Percentiles rank a stretch among this genome's conserved stretches.
Evolutionary conservation across 2,888 invertebrate genomes (phyloP).

Genomic region (Ornithoptera alexandrae): DNA sequence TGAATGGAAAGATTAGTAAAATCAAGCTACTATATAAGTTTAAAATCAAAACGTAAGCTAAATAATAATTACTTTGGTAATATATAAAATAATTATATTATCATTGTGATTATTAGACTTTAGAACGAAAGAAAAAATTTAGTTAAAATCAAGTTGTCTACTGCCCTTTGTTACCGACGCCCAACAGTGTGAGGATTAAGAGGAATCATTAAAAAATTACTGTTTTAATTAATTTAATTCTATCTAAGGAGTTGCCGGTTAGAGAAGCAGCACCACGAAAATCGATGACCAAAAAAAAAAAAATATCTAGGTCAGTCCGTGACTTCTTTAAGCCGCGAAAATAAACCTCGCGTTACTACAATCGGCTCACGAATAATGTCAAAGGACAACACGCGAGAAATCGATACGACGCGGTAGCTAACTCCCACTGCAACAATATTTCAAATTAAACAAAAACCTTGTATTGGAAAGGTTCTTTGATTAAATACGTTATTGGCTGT

Average conservation of each 20-base stretch:
- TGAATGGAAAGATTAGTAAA: too few species aligned
- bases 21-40: too few species aligned
- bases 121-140: too few species aligned
- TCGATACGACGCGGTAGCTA: conserved; percentile 14
- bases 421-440: conserved; percentile 6
- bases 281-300: conserved; percentile 23
- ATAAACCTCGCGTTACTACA: conserved; percentile 30
- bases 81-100: too few species aligned
- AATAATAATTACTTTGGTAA: too few species aligned
- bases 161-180: background rate
- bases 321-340: conserved; percentile 29
- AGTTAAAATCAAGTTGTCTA: background rate
- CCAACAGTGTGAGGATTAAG: background rate
- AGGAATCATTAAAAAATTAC: conserved; percentile 10
- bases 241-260: background rate
- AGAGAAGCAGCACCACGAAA: conserved; percentile 8
- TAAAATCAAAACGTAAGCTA: too few species aligned
- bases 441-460: background rate
- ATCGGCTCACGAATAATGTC: conserved; percentile 29
- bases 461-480: too few species aligned
- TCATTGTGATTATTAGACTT: too few species aligned
- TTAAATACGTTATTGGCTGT: too few species aligned
- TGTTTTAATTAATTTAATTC: conserved; percentile 5
- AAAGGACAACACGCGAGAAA: conserved; percentile 28
- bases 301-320: conserved; percentile 26